Base-by-base conservation (phyloP, 1,140 invertebrate species). In the Cyrtorhinus lividipennis region DNA sequence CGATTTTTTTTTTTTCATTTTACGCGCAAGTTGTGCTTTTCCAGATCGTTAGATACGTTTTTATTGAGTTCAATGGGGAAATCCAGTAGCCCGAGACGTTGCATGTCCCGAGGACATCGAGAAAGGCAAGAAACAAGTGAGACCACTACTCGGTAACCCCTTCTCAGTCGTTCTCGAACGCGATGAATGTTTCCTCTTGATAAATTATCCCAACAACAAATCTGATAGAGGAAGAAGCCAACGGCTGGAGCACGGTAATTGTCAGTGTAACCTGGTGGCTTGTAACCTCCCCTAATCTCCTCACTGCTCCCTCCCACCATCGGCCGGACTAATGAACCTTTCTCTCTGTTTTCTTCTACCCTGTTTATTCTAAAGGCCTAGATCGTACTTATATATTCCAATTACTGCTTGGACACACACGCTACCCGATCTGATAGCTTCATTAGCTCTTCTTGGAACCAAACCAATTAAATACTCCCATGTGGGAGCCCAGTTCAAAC, bases 311-410 rank as follows among this genome's bases (percentile, higher is more conserved):
- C 24, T 56, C 22, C 22, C n/a, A 56, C n/a, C n/a, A n/a, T n/a
- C 20, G 5, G 5, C 22, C 24, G 2, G 13, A 22, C 56, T 58
- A 58, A 58, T 58, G 56, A 58, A 58, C 25, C 25, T 24, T n/a
- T 27, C 56, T 58, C 56, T 10, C 20, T 27, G 23, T 56, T 56
- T 20, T 22, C 53, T 22, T 22, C 22, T 5, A 58, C 22, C 24
- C 56, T 25, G 20, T 22, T 10, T 53, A 15, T 53, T 20, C 48
- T 38, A 22, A 53, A 53, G 48, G 48, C 48, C 48, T 53, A 53
- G 48, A 53, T 58, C 56, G 56, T 58, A 58, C 56, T 58, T 58
- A 58, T 58, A 58, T 58, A 58, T 58, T 58, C 56, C 56, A 58
- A 58, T 58, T 58, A 58, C 56, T 22, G 25, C 22, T 58, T 24